Percentiles rank a stretch among this genome's conserved stretches.
Conservation (phyloP, 23 tunicate species). For the Trididemnum miniatum region DNA sequence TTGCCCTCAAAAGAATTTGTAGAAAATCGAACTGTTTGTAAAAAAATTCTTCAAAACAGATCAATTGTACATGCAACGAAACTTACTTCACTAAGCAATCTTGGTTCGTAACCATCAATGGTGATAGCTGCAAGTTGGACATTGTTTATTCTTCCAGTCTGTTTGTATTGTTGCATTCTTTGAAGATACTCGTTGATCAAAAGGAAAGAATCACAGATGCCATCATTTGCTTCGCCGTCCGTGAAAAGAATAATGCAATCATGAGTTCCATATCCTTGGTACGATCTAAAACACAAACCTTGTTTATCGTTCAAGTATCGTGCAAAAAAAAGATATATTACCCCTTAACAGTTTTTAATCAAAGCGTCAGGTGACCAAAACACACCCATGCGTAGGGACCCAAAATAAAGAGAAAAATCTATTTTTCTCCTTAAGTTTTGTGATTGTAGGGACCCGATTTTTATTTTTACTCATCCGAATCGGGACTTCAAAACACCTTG, state of each 20-base stretch:
- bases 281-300: background rate
- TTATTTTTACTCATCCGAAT: too few relatives aligned
- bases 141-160: constrained; percentile 9
- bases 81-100: constrained; percentile 39
- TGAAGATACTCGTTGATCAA: constrained; percentile 30
- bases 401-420: background rate
- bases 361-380: too few relatives aligned
- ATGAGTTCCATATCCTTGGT: constrained; percentile 12
- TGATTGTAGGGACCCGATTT: too few relatives aligned
- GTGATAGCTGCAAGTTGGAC: constrained; percentile 72
- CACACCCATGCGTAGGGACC: background rate
- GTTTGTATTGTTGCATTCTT: background rate
- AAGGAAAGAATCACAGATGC: constrained; percentile 18
- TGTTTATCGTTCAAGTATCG: too few relatives aligned
- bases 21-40: too few relatives aligned
- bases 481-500: too few relatives aligned
- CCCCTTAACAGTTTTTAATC: too few relatives aligned
- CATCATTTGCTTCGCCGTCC: constrained; percentile 66
- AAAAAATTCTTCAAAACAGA: too few relatives aligned
- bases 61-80: too few relatives aligned
- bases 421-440: too few relatives aligned
- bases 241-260: constrained; percentile 81
- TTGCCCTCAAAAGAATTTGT: too few relatives aligned
- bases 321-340: too few relatives aligned
- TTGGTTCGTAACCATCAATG: constrained; percentile 49